phyloP scores from a whole-genome alignment of 2,113 vertebrate species.

The Brachionichthys hirsutus region DNA sequence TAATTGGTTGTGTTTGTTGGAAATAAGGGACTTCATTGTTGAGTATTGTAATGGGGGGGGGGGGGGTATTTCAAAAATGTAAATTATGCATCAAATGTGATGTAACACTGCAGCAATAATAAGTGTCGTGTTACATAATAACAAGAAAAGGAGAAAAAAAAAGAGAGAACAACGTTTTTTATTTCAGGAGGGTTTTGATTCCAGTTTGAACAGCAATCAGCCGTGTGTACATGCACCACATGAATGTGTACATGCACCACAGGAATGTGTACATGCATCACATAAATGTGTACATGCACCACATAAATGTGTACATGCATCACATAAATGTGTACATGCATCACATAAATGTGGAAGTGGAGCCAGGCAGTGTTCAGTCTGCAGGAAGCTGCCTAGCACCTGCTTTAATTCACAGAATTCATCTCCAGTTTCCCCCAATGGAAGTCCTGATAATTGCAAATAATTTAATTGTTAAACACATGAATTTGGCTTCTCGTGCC shows the following conservation, averaged over 20 bases:
- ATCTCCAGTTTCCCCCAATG: conserved; percentile 33
- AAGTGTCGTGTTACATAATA: conserved; percentile 30
- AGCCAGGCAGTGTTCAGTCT: conserved; percentile 48
- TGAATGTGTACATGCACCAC: background rate
- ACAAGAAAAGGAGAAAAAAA: conserved; percentile 23
- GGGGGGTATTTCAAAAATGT: conserved; percentile 26
- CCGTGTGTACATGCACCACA: conserved; percentile 47
- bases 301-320: conserved; percentile 49
- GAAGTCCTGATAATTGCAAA: conserved; percentile 46
- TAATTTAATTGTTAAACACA: conserved; percentile 24
- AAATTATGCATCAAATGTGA: conserved; percentile 26
- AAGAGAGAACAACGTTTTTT: conserved; percentile 11
- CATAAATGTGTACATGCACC: conserved; percentile 49
- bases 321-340: conserved; percentile 45
- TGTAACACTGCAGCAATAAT: conserved; percentile 40
- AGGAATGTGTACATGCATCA: conserved; percentile 41
- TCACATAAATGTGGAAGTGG: conserved; percentile 52
- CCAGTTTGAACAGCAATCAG: conserved; percentile 38
- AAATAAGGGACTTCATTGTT: no score
- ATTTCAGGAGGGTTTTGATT: conserved; percentile 19
- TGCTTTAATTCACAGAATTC: conserved; percentile 46
- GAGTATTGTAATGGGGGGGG: conserved; percentile 12
- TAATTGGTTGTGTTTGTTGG: conserved; percentile 37
- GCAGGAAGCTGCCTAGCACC: conserved; percentile 21
- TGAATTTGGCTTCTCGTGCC: conserved; percentile 45